Evolutionary conservation across 2,113 vertebrate genomes (phyloP).

Genomic region (Cheilinus undulatus): DNA sequence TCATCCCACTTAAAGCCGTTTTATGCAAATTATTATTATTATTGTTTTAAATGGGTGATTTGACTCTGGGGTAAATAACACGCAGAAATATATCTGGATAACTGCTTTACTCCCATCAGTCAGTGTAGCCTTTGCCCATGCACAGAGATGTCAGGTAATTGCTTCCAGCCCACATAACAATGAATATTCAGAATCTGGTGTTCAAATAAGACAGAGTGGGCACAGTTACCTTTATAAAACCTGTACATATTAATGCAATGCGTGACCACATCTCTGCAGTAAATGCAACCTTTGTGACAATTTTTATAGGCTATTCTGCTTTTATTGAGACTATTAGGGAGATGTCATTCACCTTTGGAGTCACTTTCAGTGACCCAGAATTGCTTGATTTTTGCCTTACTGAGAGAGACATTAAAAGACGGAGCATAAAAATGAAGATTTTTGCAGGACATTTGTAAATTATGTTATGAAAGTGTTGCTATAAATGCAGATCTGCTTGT

Average conservation of each 20-base stretch:
- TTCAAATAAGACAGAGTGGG: conserved; percentile 18
- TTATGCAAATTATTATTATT: conserved; percentile 25
- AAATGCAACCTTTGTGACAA: conserved; percentile 30
- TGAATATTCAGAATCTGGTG: conserved; percentile 33
- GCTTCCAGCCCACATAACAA: conserved; percentile 38
- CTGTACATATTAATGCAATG: conserved; percentile 16
- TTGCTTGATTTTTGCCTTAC: too few species aligned
- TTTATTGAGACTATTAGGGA: background rate
- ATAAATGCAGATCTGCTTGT: too few species aligned
- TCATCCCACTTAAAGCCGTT: conserved; percentile 10
- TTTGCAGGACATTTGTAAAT: background rate
- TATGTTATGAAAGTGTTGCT: too few species aligned
- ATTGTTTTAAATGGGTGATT: conserved; percentile 18
- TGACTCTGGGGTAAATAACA: conserved; percentile 21
- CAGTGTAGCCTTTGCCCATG: conserved; percentile 20
- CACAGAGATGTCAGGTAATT: conserved; percentile 39
- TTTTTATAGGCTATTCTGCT: conserved; percentile 6
- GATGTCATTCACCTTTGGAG: conserved; percentile 8
- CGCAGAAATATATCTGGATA: conserved; percentile 32
- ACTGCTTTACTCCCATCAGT: conserved; percentile 27
- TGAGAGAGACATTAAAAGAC: too few species aligned
- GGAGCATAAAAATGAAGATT: background rate
- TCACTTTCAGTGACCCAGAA: background rate
- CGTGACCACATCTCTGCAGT: conserved; percentile 6
- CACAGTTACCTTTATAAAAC: conserved; percentile 8